Percentiles rank a stretch among this genome's conserved stretches.
Conservation (phyloP, 2,113 vertebrate species). For the Marmota monax region DNA sequence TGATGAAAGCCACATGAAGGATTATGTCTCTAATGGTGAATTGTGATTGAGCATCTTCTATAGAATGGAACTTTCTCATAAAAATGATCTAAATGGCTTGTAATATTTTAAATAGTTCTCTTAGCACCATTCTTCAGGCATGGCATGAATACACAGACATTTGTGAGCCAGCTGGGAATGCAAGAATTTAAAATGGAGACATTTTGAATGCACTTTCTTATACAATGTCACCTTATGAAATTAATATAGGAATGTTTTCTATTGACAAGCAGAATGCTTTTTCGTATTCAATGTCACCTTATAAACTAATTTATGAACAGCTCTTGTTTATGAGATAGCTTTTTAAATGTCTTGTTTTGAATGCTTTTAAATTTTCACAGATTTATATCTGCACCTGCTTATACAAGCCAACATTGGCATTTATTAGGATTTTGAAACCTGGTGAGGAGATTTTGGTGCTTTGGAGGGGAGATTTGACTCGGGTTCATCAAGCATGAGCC, state of each 20-base stretch:
- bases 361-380: slow-evolving; percentile 47
- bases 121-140: slow-evolving; percentile 43
- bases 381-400: slow-evolving; percentile 28
- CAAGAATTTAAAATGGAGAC: slow-evolving; percentile 58
- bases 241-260: slow-evolving; percentile 49
- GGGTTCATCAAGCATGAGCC: not conserved
- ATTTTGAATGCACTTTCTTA: slow-evolving; percentile 52
- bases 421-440: slow-evolving; percentile 49
- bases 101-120: slow-evolving; percentile 67
- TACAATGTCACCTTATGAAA: slow-evolving; percentile 58
- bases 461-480: not conserved
- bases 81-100: slow-evolving; percentile 64
- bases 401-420: not conserved
- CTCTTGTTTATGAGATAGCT: slow-evolving; percentile 51
- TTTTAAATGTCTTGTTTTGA: slow-evolving; percentile 12
- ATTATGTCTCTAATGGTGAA: slow-evolving; percentile 56
- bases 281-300: slow-evolving; percentile 54
- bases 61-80: slow-evolving; percentile 65
- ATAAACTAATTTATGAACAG: slow-evolving; percentile 34
- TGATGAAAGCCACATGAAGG: slow-evolving; percentile 41
- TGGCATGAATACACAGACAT: slow-evolving; percentile 48
- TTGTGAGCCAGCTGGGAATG: slow-evolving; percentile 61
- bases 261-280: not conserved
- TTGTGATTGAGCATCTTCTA: slow-evolving; percentile 53
- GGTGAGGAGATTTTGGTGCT: not conserved